Base-by-base conservation (phyloP, 2,113 vertebrate genomes). In the Syngnathus scovelli region DNA sequence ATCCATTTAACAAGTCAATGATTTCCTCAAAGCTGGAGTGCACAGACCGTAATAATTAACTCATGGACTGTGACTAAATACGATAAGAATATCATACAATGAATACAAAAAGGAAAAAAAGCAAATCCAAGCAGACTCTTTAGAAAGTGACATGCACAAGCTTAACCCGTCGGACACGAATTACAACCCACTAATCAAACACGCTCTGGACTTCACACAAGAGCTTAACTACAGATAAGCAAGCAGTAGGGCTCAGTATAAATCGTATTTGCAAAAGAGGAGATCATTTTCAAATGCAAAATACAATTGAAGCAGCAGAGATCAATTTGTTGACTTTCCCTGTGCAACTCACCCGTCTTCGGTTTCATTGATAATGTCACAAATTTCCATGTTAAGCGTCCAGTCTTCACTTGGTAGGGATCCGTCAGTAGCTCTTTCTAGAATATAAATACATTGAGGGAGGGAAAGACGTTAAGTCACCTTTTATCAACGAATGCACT, bases 381-480 rank as follows among this genome's bases (percentile, higher is more conserved):
- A 99, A 90, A 99, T 98, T 88, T 99, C 97, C 96, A 99, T 99
- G 89, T 98, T 99, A 59, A 99, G 89, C 0, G 95, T 93, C 97
- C 97, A 99, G 88, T 99, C 97, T 86, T 99, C 97, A 60, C 92
- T 95, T 84, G 94, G 96, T 62, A 98, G 90, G 76, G 96, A 98
- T 84, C 97, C 97, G 87, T 99, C 96, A 7, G 97, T 99, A 69
- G 96, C 96, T 83, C 96, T 96, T 86, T 99, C 97, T 99, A 86
- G 54, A 76, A 76, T 5, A 77, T 18, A 78, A 56, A 37, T 10
- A 21, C 16, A 37, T 6, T 19, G 4, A 8, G 19, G 8, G 8
- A 13, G 12, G 27, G 23, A 33, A 49, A 6, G 38, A 41, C 18
- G 7, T 8, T 15, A 51, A 18, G 19, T 59, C 19, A 10, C 10